Base-by-base conservation (phyloP, 64 coral and sea anemone genomes). In the Acropora yongei region DNA sequence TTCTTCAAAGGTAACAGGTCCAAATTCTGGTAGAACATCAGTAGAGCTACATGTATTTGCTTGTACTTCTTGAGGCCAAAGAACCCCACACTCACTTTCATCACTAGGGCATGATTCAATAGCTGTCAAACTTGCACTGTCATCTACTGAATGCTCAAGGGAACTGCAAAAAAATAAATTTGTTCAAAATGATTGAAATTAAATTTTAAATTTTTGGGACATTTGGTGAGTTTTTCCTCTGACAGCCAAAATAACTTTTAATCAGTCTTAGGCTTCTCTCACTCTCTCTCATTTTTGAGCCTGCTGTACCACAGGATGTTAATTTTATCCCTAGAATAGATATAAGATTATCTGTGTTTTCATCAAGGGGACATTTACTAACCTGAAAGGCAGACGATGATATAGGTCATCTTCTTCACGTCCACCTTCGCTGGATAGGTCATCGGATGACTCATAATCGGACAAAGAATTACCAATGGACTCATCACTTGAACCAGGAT, bases 11-110 rank as follows among this genome's bases (percentile, higher is more conserved):
- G 74, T 76, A 45, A 5, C 5, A 46, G 76, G 47, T 78, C 44
- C 76, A 44, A 49, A 49, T 78, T 78, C 76, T 78, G 76, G 74
- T 78, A 78, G 76, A 78, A 78, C 76, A 78, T 78, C 76, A 48
- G 44, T 14, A 78, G 44, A 48, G 76, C 50, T 55, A 55, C 50
- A 55, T 55, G 44, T 78, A 1, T 49, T 78, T 78, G 2, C 76
- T 44, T 9, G 76, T 78, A 18, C 76, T 78, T 78, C 76, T 78
- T 78, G 44, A 48, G 0, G 76, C 44, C 2, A 6, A 49, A 49
- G 44, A 78, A 78, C 76, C 76, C 12, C 76, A 49, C 11, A 78
- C 76, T 78, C 47, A 49, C 76, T 6, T 78, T 78, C 76, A 78
- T 0, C 76, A 78, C 44, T 78, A 78, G 76, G 76, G 76, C 76